Base-by-base conservation (phyloP, 2,113 vertebrate genomes). In the Fregetta grallaria region DNA sequence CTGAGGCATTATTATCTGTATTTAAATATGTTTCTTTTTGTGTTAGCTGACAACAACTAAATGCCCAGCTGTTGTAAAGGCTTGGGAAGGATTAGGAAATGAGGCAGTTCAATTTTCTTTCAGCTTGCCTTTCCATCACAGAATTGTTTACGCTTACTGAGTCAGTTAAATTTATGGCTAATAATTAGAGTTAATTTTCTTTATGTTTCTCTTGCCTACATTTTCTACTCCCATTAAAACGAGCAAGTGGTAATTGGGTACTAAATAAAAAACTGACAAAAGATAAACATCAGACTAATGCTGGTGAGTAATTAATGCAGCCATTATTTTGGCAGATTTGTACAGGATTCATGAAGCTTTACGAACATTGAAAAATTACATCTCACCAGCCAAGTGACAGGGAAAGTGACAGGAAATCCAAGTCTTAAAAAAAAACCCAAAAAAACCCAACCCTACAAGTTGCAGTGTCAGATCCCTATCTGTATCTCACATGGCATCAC, bases 161-260 rank as follows among this genome's bases (percentile, higher is more conserved):
- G 29, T 90, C 77, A 61, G n/a, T 84, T n/a, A 96, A 89, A 88
- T 90, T 94, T 88, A 88, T 30, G 40, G 70, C 50, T 90, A 44
- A 79, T 95, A 95, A 97, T 86, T 67, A 86, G 59, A 96, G 65
- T 87, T 93, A 66, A 83, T 91, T 91, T 94, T 87, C 63, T 87
- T 87, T 89, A 45, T 52, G 84, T 91, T 96, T 86, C 80, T 95
- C 73, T 76, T 86, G 62, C 86, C 52, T 84, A 87, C 55, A 58
- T 36, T 50, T 87, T 92, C 67, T 81, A 61, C 56, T 9, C 5
- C 59, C 73, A 66, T 81, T 92, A 84, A 94, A 91, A 92, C n/a
- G 29, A 96, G 59, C 55, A 92, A 92, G 20, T 20, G 75, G 53
- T 77, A 91, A 85, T 88, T 4, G 1, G 52, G 56, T 80, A 70